A percentile compares a stretch with the other conserved stretches of the same genome.
These are phyloP conservation scores for Crocallis elinguaria DNA, from an alignment of 2,888 invertebrate species.

Conservation along the genomic window DNA sequence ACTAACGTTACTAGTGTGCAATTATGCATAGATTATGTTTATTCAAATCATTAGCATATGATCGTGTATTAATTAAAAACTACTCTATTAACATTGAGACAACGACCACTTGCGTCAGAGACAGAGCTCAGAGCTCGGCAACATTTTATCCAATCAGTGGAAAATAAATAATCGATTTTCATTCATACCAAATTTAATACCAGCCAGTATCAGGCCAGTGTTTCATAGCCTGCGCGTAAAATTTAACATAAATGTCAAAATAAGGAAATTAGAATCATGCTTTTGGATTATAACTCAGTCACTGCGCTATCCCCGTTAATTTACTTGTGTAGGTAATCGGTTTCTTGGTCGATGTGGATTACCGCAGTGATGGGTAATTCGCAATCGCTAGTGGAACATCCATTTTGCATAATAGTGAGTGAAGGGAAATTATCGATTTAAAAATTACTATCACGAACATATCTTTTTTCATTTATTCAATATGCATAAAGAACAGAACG, in stretches of 20 bases:
- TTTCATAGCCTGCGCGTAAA: too few species aligned
- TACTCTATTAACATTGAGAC: slow-evolving; percentile 28
- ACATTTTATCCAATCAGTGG: slow-evolving; percentile 50
- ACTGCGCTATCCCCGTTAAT: neutral
- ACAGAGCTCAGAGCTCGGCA: slow-evolving; percentile 44
- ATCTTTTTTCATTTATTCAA: too few species aligned
- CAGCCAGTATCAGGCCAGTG: too few species aligned
- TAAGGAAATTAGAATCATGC: too few species aligned
- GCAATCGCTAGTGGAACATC: slow-evolving; percentile 4
- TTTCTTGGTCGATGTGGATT: slow-evolving; percentile 44
- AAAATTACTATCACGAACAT: too few species aligned
- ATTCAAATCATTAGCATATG: slow-evolving; percentile 12
- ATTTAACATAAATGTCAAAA: too few species aligned
- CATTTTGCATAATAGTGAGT: slow-evolving; percentile 2
- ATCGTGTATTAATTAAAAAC: slow-evolving; percentile 15
- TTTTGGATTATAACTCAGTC: neutral
- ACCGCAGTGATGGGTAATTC: slow-evolving; percentile 29
- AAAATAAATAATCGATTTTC: too few species aligned
- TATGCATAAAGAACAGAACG: too few species aligned
- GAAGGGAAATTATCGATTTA: slow-evolving; percentile 26
- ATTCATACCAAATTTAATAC: too few species aligned
- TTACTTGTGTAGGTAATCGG: slow-evolving; percentile 40
- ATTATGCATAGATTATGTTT: neutral
- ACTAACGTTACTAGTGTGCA: neutral
- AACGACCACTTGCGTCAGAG: slow-evolving; percentile 43